Conservation (phyloP, 2,113 vertebrate genomes). For the Festucalex cinctus region DNA sequence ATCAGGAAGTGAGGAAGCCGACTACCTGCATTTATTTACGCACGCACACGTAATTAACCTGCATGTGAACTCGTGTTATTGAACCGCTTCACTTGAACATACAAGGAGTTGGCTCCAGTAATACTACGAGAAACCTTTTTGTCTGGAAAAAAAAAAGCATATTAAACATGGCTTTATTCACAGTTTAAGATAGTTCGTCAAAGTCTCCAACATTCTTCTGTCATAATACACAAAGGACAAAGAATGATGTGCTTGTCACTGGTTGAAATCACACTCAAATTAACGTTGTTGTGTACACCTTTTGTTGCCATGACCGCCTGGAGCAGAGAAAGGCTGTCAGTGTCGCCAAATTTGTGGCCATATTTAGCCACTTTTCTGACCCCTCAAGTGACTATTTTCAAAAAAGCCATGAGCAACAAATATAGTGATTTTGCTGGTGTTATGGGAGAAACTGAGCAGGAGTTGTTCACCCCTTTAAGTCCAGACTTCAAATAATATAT, state of each 20-base stretch:
- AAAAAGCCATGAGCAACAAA: no score
- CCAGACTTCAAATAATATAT: no score
- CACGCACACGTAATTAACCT: constrained; percentile 64
- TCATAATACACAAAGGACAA: background rate
- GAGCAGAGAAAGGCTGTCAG: no score
- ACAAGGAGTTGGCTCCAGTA: background rate
- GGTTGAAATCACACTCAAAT: background rate
- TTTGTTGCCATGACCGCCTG: no score
- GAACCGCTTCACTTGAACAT: constrained; percentile 15
- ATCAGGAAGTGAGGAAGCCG: constrained; percentile 50
- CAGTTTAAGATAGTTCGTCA: background rate
- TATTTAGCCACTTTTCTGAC: no score
- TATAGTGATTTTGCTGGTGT: no score
- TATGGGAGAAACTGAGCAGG: no score
- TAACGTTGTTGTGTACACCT: background rate
- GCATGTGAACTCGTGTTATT: constrained; percentile 49
- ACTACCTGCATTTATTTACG: constrained; percentile 61
- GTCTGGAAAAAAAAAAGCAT: background rate
- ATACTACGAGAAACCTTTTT: constrained; percentile 6
- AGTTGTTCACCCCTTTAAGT: no score
- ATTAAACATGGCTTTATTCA: background rate
- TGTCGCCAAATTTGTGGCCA: no score
- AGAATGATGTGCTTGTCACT: background rate
- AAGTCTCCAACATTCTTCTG: background rate
- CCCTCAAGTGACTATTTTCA: no score